Base-by-base conservation (phyloP, 2,797 vertebrate genomes). In the Synaphobranchus kaupii region DNA sequence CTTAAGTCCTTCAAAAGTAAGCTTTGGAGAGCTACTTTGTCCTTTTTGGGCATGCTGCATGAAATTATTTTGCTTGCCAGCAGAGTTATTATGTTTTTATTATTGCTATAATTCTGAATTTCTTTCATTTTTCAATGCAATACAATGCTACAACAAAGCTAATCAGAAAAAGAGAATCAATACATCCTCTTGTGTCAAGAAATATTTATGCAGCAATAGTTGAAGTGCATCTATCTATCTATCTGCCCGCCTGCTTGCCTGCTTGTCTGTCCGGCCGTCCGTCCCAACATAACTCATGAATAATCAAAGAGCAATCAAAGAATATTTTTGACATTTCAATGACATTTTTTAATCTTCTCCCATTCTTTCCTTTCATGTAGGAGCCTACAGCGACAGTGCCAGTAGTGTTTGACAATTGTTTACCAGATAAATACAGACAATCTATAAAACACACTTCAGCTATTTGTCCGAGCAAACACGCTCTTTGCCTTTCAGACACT, bases 381-480 rank as follows among this genome's bases (percentile, higher is more conserved):
- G 50, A 54, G 48, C 28, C 66, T 22, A n/a, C 80, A 87, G 25
- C 17, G 48, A n/a, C 86, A 7, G 87, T 92, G 93, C 93, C 94
- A 94, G 88, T 89, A 58, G 87, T 92, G 92, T 92, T 89, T 88
- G 90, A 92, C 86, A 89, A 88, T 31, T 96, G 94, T 97, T 96
- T 94, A 91, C 95, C 89, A 86, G 88, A 12, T 94, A 96, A 96
- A 97, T 92, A 97, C 89, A 95, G 94, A 94, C 94, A 28, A 93
- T 95, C 93, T 93, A 95, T 95, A 95, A 95, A 92, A 90, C 91
- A 94, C 94, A 96, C 94, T 96, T 96, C 92, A 86, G 87, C 89
- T 96, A 88, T 96, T 96, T 96, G 95, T 90, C 90, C 92, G 90
- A 92, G 94, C 93, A 96, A 96, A 96, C 95, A 95, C 87, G 89